Percentiles rank a stretch among this genome's conserved stretches.
Evolutionary conservation across 2,113 vertebrate genomes (phyloP).

Genomic region (Centropus unirufus): DNA sequence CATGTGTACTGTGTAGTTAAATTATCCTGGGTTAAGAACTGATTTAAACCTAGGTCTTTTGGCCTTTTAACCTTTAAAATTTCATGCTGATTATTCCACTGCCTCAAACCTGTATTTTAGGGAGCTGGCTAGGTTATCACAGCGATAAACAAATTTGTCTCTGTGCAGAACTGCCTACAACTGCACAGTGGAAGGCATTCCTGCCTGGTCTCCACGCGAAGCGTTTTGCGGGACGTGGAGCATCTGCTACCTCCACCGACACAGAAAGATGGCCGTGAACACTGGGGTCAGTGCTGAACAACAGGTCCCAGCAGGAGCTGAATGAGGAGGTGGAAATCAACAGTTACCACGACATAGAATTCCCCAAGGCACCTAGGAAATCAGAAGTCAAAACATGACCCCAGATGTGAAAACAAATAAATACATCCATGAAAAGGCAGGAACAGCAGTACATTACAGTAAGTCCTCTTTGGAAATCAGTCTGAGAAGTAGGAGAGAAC

Average conservation of each 20-base stretch:
- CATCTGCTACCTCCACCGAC: not conserved
- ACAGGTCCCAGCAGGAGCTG: not conserved
- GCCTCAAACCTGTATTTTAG: not conserved
- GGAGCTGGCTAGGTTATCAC: not conserved
- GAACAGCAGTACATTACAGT: not conserved
- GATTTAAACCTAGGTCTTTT: not conserved
- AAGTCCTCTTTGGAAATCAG: not conserved
- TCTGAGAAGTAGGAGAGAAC: not conserved
- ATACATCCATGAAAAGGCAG: not conserved
- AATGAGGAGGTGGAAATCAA: not conserved
- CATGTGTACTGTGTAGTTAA: not conserved
- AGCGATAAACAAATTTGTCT: accelerated
- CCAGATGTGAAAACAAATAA: not conserved
- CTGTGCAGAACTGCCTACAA: not conserved
- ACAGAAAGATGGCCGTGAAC: accelerated
- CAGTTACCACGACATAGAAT: not conserved
- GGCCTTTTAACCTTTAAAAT: not conserved
- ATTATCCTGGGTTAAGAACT: not conserved
- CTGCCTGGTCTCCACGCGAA: not conserved
- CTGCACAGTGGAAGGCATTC: not conserved
- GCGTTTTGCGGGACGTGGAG: not conserved
- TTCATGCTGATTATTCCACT: not conserved
- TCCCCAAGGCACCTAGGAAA: not conserved
- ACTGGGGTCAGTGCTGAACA: not conserved
- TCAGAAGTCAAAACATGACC: not conserved